Conservation (phyloP, 2,888 invertebrate genomes). For the Strigamia transsilvanica region DNA sequence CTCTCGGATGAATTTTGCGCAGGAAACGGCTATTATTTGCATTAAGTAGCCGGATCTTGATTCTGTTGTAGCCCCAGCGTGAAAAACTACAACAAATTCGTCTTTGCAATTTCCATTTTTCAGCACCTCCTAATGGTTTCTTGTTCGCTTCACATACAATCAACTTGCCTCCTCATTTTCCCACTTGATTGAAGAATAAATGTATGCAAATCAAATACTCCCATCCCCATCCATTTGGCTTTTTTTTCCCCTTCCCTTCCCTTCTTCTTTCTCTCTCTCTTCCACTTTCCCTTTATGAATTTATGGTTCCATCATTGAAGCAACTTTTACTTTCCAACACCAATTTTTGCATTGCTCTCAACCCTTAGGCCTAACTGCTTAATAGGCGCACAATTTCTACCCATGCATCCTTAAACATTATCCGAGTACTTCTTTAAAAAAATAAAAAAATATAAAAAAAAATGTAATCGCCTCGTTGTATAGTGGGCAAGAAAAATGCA, state of each 20-base stretch:
- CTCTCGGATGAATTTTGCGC: no score
- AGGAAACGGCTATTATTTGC: no score
- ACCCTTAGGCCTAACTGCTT: conserved; percentile 2
- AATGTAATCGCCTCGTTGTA: neutral
- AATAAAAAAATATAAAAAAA: neutral
- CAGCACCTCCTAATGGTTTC: neutral
- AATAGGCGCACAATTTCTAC: neutral
- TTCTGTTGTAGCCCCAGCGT: neutral
- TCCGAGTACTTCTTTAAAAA: no score
- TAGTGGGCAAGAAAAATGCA: neutral
- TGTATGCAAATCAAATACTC: conserved; percentile 13
- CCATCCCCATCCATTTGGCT: neutral
- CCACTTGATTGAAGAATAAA: conserved; percentile 31
- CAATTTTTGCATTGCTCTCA: neutral
- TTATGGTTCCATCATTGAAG: neutral
- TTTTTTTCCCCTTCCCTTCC: no score
- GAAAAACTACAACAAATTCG: neutral
- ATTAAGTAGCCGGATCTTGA: no score
- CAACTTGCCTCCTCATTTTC: neutral
- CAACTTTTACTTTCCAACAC: neutral
- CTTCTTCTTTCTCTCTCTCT: neutral
- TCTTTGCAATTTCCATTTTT: neutral
- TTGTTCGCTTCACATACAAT: neutral
- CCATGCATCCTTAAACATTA: neutral
- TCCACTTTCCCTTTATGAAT: neutral